Evolutionary conservation across 2,113 vertebrate genomes (phyloP).

Genomic region (Scortum barcoo): DNA sequence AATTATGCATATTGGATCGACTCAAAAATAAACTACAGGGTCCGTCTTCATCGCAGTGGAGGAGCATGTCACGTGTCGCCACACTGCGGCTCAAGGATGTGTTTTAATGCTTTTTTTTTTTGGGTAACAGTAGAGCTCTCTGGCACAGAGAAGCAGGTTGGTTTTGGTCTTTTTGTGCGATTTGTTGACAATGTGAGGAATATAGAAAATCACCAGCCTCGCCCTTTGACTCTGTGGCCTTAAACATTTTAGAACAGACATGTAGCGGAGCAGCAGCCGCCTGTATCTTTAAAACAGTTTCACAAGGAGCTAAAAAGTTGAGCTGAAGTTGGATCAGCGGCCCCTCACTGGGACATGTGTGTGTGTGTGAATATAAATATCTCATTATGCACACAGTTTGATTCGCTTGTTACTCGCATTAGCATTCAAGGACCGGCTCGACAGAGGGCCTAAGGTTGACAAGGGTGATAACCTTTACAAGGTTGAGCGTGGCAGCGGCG

Average conservation of each 20-base stretch:
- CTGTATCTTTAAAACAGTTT: conserved; percentile 17
- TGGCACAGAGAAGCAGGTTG: not conserved
- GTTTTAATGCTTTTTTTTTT: not conserved
- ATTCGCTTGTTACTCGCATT: conserved; percentile 47
- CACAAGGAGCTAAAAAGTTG: conserved; percentile 34
- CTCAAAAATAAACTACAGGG: not conserved
- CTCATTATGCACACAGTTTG: conserved; percentile 57
- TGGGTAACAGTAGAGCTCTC: not conserved
- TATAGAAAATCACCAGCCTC: too few relatives aligned
- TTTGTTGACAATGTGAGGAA: too few relatives aligned
- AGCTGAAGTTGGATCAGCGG: not conserved
- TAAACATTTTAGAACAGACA: not conserved
- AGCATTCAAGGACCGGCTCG: conserved; percentile 54
- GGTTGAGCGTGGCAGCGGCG: conserved; percentile 23
- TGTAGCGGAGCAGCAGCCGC: conserved; percentile 17
- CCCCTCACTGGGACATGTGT: conserved; percentile 30
- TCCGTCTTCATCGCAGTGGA: not conserved
- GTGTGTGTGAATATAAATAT: conserved; percentile 62
- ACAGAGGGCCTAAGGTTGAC: conserved; percentile 61
- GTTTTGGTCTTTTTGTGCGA: too few relatives aligned
- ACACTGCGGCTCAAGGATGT: not conserved
- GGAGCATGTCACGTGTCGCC: not conserved
- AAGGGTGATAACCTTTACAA: conserved; percentile 66
- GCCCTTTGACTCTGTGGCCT: not conserved
- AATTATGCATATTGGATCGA: not conserved